Conservation (phyloP, 2,797 vertebrate genomes). For the Aselliscus stoliczkanus region DNA sequence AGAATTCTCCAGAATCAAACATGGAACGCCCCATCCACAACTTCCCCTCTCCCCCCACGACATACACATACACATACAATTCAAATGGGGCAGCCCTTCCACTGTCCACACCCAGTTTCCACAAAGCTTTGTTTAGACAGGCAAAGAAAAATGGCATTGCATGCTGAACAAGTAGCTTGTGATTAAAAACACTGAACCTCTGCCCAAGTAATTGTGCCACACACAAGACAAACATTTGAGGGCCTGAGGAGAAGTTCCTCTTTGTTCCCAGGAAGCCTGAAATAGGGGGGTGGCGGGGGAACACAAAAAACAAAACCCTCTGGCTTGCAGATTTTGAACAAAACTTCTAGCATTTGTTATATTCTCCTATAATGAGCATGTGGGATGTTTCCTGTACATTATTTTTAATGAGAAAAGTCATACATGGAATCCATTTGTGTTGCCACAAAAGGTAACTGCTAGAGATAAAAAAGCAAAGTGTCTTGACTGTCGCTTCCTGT, state of each 20-base stretch:
- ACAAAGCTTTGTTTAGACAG: not conserved
- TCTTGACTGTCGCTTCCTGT: not conserved
- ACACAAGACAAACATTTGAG: not conserved
- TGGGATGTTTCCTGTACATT: not conserved
- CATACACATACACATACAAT: not conserved
- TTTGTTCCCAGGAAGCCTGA: not conserved
- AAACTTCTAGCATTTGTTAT: not conserved
- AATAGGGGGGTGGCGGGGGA: not conserved
- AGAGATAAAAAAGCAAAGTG: not conserved
- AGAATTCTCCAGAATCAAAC: not conserved
- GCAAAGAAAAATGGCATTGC: not conserved
- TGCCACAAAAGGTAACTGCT: not conserved
- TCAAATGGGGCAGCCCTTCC: not conserved
- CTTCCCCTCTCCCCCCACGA: too few relatives aligned
- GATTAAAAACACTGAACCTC: not conserved
- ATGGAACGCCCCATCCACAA: not conserved
- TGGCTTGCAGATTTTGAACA: not conserved
- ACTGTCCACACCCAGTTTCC: not conserved
- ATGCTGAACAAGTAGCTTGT: not conserved
- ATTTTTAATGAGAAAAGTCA: not conserved
- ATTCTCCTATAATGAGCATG: conserved; percentile 20
- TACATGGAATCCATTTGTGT: not conserved
- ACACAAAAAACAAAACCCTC: not conserved
- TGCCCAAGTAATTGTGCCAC: not conserved
- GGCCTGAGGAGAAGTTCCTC: not conserved